These are phyloP conservation scores for Kryptolebias ocellatus DNA, from an alignment of 2,797 vertebrate species.

Conservation along the genomic window DNA sequence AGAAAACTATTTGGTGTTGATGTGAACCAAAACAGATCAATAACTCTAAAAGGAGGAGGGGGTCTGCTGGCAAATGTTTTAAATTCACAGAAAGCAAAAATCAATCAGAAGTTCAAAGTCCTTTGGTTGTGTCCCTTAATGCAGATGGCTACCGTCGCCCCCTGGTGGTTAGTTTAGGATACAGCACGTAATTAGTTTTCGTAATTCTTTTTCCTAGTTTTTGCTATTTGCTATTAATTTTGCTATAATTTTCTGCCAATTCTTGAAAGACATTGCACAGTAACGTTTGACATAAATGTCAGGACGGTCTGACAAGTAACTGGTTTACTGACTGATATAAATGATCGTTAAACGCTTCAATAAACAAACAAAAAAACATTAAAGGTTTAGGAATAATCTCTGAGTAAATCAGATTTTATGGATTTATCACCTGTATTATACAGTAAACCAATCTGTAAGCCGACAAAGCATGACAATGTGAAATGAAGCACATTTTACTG, in stretches of 20 bases:
- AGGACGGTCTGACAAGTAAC: not conserved
- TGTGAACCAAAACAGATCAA: not conserved
- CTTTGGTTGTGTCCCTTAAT: not conserved
- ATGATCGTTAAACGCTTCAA: too few species aligned
- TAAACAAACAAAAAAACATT: too few species aligned
- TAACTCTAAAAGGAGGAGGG: not conserved
- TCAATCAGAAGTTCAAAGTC: not conserved
- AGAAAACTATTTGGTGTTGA: not conserved
- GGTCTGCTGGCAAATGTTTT: not conserved
- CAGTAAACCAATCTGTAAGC: too few species aligned
- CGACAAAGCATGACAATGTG: too few species aligned
- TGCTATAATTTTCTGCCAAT: not conserved
- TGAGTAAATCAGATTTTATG: too few species aligned
- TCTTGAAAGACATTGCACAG: not conserved
- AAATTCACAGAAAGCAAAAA: not conserved
- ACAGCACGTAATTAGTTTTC: slow-evolving; percentile 1
- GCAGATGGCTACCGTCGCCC: slow-evolving; percentile 16
- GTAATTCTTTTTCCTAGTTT: not conserved
- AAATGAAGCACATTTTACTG: too few species aligned
- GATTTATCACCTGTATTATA: too few species aligned
- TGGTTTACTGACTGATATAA: too few species aligned
- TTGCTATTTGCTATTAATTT: not conserved
- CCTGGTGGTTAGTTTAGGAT: slow-evolving; percentile 29
- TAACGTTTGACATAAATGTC: not conserved
- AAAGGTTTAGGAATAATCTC: too few species aligned